Percentiles rank a stretch among this genome's conserved stretches.
Conservation (phyloP, 2,797 vertebrate genomes). For the Nannoperca obscura region DNA sequence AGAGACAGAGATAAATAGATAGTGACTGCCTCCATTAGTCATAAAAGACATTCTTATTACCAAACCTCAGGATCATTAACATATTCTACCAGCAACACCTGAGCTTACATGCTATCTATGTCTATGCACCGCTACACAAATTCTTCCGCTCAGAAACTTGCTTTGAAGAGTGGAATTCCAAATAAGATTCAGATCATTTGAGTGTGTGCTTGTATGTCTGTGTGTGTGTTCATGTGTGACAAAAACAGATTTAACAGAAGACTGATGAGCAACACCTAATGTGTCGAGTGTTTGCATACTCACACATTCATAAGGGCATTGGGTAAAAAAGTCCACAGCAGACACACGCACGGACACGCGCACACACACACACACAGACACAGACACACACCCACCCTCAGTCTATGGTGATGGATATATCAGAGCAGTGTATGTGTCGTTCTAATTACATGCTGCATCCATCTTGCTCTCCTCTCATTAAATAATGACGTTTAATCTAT, state of each 20-base stretch:
- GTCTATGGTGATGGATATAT: conserved; percentile 72
- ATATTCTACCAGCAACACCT: conserved; percentile 47
- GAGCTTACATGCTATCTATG: conserved; percentile 8
- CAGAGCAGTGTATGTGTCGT: conserved; percentile 66
- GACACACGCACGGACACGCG: conserved; percentile 8
- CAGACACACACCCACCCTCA: conserved; percentile 1
- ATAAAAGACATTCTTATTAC: conserved; percentile 63
- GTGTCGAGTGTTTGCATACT: conserved; percentile 62
- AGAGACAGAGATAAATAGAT: conserved; percentile 55
- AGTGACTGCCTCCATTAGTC: conserved; percentile 57
- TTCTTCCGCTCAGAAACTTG: conserved; percentile 26
- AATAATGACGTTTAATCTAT: conserved; percentile 78
- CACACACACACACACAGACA: conserved; percentile 14
- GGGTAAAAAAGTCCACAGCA: conserved; percentile 38
- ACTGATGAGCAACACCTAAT: conserved; percentile 67
- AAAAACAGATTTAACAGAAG: conserved; percentile 58
- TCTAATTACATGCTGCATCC: conserved; percentile 77
- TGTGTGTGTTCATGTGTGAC: conserved; percentile 26
- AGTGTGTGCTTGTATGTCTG: not conserved
- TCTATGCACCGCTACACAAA: conserved; percentile 9
- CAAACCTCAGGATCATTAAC: conserved; percentile 61
- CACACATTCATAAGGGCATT: conserved; percentile 50
- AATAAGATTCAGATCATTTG: conserved; percentile 32
- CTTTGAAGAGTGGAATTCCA: conserved; percentile 22
- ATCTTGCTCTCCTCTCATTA: conserved; percentile 77